Evolutionary conservation across 1,140 invertebrate species (phyloP).

Genomic region (Pemphigus obesinymphae): DNA sequence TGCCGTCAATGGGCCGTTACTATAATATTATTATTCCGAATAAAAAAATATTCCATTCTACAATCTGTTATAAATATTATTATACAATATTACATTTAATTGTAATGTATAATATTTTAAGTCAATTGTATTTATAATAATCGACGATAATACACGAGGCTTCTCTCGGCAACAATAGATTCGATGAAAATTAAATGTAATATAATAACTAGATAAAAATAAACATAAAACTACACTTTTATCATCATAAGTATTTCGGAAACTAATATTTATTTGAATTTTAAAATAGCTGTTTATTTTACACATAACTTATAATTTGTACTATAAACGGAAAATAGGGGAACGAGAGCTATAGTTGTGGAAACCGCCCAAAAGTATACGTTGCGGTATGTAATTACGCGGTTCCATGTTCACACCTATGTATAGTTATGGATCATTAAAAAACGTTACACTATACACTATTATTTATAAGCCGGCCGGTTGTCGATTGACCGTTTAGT

Average conservation of each 20-base stretch:
- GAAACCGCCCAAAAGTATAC: background rate
- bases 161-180: no score
- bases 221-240: no score
- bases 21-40: background rate
- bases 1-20: background rate
- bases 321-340: background rate
- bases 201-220: background rate
- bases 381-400: background rate
- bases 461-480: background rate
- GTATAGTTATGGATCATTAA: background rate
- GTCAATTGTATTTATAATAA: no score
- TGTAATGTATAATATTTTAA: no score
- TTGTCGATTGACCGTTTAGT: slow-evolving; percentile 12
- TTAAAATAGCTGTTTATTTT: background rate
- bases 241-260: background rate
- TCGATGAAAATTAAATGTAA: background rate
- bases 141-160: no score
- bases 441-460: background rate
- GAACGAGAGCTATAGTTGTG: background rate
- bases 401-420: slow-evolving; percentile 21
- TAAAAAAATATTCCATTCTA: no score
- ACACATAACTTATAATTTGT: background rate
- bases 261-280: background rate
- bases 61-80: no score
- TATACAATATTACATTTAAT: no score